Evolutionary conservation across 2,888 invertebrate genomes (phyloP).

Genomic region (Himalopsyche tibetana): DNA sequence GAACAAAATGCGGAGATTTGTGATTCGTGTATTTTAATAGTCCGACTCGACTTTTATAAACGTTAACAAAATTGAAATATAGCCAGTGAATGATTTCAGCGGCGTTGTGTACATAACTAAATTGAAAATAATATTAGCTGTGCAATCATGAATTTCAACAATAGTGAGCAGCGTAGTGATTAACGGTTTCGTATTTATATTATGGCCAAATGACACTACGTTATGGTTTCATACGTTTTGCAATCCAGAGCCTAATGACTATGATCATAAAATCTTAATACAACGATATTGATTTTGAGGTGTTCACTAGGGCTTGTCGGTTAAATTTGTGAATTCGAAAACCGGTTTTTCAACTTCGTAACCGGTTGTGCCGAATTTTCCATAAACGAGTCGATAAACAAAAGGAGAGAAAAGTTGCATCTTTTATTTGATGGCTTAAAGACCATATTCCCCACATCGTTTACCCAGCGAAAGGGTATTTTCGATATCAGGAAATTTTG

Average conservation of each 20-base stretch:
- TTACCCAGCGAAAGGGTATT: no score
- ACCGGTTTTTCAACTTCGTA: no score
- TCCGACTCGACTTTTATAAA: neutral
- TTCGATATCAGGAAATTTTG: no score
- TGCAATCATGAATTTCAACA: neutral
- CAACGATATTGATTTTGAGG: no score
- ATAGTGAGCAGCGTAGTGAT: neutral
- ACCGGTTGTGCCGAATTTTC: no score
- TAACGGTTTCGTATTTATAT: neutral
- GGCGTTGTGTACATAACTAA: neutral
- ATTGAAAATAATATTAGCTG: neutral
- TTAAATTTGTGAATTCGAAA: no score
- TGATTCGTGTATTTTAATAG: conserved; percentile 15
- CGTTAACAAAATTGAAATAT: neutral
- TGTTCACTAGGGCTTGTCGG: no score
- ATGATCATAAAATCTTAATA: neutral
- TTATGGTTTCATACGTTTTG: no score
- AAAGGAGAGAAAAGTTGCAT: no score
- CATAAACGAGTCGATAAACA: no score
- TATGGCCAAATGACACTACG: neutral
- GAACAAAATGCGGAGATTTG: neutral
- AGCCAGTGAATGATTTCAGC: neutral
- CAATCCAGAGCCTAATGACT: neutral
- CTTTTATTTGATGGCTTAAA: no score
- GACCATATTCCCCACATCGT: no score